Evolutionary conservation across 2,113 vertebrate genomes (phyloP).

Genomic region (Gymnobelideus leadbeateri): DNA sequence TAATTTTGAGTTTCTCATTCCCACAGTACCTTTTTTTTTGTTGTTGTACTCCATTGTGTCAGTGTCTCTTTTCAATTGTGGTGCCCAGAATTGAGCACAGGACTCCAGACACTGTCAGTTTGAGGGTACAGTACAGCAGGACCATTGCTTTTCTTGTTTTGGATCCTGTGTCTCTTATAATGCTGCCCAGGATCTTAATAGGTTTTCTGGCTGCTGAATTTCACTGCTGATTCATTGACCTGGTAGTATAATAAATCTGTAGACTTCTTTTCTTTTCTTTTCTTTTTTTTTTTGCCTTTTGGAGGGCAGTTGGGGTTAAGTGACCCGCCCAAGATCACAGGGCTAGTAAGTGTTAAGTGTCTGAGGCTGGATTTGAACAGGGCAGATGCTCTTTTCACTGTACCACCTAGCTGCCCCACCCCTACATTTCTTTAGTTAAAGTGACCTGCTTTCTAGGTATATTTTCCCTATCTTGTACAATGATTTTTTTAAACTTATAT

Average conservation of each 20-base stretch:
- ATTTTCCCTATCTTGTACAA: not conserved
- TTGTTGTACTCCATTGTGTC: not conserved
- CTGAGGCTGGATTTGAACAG: too few species aligned
- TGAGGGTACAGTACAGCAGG: not conserved
- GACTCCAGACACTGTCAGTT: not conserved
- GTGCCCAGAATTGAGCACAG: not conserved
- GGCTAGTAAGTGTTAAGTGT: too few species aligned
- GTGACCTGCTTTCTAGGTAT: not conserved
- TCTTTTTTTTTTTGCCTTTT: too few species aligned
- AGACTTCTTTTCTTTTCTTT: not conserved
- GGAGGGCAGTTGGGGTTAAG: too few species aligned
- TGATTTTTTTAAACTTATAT: not conserved
- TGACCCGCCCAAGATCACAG: too few species aligned
- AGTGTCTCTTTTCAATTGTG: not conserved
- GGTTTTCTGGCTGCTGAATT: not conserved
- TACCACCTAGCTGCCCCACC: too few species aligned
- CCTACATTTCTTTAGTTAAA: not conserved
- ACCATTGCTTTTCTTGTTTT: not conserved
- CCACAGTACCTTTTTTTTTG: not conserved
- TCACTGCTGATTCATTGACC: not conserved
- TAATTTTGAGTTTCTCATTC: not conserved
- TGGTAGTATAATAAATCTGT: not conserved
- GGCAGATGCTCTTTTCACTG: too few species aligned
- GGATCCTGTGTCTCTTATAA: not conserved
- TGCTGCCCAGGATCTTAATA: not conserved